These are phyloP conservation scores for Myioborus miniatus DNA, from an alignment of 2,797 vertebrate genomes.

Conservation along the genomic window DNA sequence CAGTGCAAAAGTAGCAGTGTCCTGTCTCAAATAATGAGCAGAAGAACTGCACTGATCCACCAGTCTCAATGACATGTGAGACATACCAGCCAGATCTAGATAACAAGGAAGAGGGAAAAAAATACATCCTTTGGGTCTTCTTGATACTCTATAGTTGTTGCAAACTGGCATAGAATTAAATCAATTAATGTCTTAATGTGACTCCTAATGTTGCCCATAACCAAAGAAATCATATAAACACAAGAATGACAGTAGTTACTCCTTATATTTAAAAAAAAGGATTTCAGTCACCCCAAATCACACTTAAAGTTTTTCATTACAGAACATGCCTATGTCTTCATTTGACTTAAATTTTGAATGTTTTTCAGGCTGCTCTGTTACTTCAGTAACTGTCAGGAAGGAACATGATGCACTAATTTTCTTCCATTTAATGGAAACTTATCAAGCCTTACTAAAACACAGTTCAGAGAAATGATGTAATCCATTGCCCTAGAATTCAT, in stretches of 20 bases:
- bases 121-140: background rate
- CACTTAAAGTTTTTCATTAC: background rate
- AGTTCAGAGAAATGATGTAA: background rate
- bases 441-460: background rate
- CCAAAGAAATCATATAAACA: background rate
- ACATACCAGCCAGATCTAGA: background rate
- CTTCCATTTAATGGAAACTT: background rate
- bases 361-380: background rate
- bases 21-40: background rate
- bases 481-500: background rate
- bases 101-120: background rate
- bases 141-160: background rate
- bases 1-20: background rate
- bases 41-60: background rate
- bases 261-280: background rate
- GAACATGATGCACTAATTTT: background rate
- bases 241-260: background rate
- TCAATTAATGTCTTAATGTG: background rate
- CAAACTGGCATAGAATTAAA: background rate
- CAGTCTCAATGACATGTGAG: background rate
- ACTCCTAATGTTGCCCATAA: background rate
- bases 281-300: background rate
- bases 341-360: background rate
- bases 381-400: background rate
- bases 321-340: fast-evolving